These are phyloP conservation scores for Megastigmus dorsalis DNA, from an alignment of 2,888 invertebrate species.

Conservation along the genomic window DNA sequence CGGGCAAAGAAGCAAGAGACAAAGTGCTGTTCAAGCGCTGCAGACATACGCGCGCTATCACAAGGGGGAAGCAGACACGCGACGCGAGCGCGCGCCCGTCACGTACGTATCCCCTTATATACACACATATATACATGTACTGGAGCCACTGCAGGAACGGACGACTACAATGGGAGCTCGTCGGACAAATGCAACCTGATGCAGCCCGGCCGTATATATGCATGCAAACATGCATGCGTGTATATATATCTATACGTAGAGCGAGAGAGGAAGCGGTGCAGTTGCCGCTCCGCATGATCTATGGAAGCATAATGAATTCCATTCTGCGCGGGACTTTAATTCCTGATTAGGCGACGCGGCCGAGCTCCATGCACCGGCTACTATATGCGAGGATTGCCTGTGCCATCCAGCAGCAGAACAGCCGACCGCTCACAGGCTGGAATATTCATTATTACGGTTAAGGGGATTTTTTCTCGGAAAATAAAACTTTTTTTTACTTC, in stretches of 20 bases:
- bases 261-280: too few relatives aligned
- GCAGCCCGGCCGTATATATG: background rate
- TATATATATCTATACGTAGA: background rate
- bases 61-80: background rate
- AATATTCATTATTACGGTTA: too few relatives aligned
- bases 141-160: too few relatives aligned
- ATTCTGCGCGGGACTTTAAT: constrained; percentile 36
- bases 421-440: too few relatives aligned
- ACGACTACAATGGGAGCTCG: constrained; percentile 19
- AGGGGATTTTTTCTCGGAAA: too few relatives aligned
- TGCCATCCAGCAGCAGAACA: too few relatives aligned
- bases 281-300: constrained; percentile 26
- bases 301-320: constrained; percentile 40
- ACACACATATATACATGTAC: too few relatives aligned
- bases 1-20: background rate
- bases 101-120: background rate
- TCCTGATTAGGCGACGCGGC: constrained; percentile 31
- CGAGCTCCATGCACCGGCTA: too few relatives aligned
- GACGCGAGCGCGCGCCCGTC: background rate
- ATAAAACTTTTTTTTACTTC: too few relatives aligned
- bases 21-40: background rate
- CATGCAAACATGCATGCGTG: background rate
- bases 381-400: too few relatives aligned
- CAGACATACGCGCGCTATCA: background rate
- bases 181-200: constrained; percentile 23